Conservation (phyloP, 1,140 invertebrate species). For the Bombus soroeensis region DNA sequence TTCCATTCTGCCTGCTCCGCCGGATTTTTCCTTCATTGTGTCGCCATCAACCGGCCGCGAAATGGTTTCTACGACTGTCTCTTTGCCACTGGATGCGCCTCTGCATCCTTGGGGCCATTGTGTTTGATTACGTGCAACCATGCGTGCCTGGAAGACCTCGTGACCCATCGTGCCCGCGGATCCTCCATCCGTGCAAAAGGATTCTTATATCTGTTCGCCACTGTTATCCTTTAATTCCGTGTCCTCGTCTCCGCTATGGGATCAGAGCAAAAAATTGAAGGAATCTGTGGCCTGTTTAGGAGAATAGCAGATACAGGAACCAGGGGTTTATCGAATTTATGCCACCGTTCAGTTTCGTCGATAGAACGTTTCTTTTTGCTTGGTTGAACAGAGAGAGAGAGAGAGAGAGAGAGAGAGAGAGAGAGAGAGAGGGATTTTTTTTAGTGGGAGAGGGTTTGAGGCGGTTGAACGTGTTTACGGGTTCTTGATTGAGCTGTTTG, state of each 20-base stretch:
- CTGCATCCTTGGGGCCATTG: constrained; percentile 54
- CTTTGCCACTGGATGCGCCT: constrained; percentile 38
- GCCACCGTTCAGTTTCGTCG: constrained; percentile 20
- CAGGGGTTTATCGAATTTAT: constrained; percentile 37
- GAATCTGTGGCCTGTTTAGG: neutral
- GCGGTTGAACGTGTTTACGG: constrained; percentile 23
- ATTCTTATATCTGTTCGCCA: constrained; percentile 29
- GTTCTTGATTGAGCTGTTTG: constrained; percentile 40
- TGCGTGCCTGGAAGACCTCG: constrained; percentile 30
- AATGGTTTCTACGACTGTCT: constrained; percentile 74
- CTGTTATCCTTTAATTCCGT: constrained; percentile 61
- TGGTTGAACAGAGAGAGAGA: neutral
- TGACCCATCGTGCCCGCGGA: constrained; percentile 18
- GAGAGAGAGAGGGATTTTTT: neutral
- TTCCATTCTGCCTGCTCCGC: constrained; percentile 12
- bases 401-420: too few species aligned
- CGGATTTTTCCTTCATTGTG: constrained; percentile 51
- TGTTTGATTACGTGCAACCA: constrained; percentile 36
- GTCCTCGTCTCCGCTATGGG: neutral
- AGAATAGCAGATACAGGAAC: neutral
- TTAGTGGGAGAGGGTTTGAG: neutral
- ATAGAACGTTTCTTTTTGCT: neutral
- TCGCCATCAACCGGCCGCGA: constrained; percentile 69
- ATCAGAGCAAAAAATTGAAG: constrained; percentile 10
- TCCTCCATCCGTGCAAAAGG: constrained; percentile 40